Evolutionary conservation across 2,888 invertebrate genomes (phyloP), one percentile per base, ranked within the genome.

Genomic region (Macrophya alboannulata): DNA sequence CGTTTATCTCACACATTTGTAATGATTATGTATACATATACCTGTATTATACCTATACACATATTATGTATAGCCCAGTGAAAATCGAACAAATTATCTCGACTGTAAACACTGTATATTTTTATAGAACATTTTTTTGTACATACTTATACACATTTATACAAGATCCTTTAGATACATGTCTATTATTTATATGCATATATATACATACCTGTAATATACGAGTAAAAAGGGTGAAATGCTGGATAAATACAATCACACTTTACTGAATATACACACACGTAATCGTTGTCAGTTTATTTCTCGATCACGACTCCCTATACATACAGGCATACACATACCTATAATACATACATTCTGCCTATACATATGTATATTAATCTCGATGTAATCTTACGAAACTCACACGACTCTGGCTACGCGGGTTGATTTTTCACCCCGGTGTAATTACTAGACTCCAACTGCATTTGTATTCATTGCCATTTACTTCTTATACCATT

Each of bases 91-190:
- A 21, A 21, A 43, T 72, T n/a, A 43, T 25, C 17, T 45, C 40
- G 72, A 21, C 21, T 72, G 72, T 72, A 72, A 72, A 72, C 43
- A 72, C 45, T 72, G 72, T 72, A 45, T 72, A 72, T 72, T 72
- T 21, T 72, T 10, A 45, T 21, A 43, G 17, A 45, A 72, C 12
- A n/a, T n/a, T n/a, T n/a, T n/a, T n/a, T n/a, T n/a, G n/a, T n/a
- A n/a, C n/a, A n/a, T n/a, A n/a, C n/a, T n/a, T n/a, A n/a, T n/a
- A n/a, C n/a, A n/a, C n/a, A n/a, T n/a, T n/a, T n/a, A n/a, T n/a
- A n/a, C n/a, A 25, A 68, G 68, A 37, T 37, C 4, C 17, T 17
- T 68, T 17, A 21, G 9, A 72, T 72, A 72, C 45, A 12, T 72
- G 5, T 72, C n/a, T n/a, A n/a, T n/a, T 45, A 72, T 72, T 3